Conservation (phyloP, 2,113 vertebrate genomes). For the Halcyon malimbica region DNA sequence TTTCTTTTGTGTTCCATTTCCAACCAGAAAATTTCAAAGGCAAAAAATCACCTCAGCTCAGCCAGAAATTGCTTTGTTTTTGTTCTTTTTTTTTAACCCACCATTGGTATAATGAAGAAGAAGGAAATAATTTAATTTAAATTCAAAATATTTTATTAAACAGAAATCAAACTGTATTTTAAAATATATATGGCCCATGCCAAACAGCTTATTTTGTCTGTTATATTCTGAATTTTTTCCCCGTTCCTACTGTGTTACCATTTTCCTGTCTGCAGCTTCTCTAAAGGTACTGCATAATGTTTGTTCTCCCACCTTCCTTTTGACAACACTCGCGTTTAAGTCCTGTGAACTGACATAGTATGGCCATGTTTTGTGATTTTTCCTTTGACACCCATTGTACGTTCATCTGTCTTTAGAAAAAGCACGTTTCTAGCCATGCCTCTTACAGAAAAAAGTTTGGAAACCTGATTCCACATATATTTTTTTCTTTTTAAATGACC, state of each 20-base stretch:
- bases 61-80: background rate
- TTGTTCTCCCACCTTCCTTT: background rate
- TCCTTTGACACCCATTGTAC: background rate
- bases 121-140: background rate
- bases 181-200: background rate
- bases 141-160: background rate
- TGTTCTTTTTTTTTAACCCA: background rate
- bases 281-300: background rate
- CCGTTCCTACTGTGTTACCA: background rate
- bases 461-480: background rate
- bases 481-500: background rate
- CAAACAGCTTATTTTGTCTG: background rate
- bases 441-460: background rate
- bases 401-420: background rate
- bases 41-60: background rate
- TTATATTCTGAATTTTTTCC: background rate
- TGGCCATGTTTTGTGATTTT: background rate
- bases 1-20: background rate
- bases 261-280: background rate
- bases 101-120: background rate
- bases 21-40: background rate
- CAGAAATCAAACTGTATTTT: background rate
- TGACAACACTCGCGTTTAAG: background rate
- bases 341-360: background rate
- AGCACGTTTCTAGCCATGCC: background rate